A percentile compares a stretch with the other conserved stretches of the same genome.
Conservation (phyloP, 2,888 invertebrate genomes). For the Hylaea fasciaria region DNA sequence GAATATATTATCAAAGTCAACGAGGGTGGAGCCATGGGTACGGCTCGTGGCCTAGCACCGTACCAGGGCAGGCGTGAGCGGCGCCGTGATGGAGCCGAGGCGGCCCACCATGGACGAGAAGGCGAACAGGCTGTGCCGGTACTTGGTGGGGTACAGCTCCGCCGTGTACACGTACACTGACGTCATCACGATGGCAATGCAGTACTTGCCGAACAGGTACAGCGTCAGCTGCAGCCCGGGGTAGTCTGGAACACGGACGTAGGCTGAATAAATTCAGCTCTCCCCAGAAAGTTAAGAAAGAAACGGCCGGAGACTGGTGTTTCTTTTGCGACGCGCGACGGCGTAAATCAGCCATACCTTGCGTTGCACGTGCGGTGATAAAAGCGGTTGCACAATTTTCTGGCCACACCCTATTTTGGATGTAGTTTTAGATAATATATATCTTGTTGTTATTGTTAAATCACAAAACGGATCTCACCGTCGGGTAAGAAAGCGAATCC, state of each 20-base stretch:
- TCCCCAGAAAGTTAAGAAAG: too few relatives aligned
- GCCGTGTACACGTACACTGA: constrained; percentile 88
- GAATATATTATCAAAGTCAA: too few relatives aligned
- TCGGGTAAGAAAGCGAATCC: constrained; percentile 85
- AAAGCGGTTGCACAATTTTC: too few relatives aligned
- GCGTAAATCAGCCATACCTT: too few relatives aligned
- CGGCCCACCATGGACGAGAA: constrained; percentile 88
- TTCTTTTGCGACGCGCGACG: too few relatives aligned
- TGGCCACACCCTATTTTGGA: too few relatives aligned
- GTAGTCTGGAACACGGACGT: constrained; percentile 50
- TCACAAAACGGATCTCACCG: constrained; percentile 60
- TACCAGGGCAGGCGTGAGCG: constrained; percentile 87
- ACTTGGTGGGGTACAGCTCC: constrained; percentile 88
- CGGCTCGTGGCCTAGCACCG: constrained; percentile 40
- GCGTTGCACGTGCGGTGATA: too few relatives aligned
- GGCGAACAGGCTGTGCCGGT: constrained; percentile 87
- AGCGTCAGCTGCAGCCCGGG: constrained; percentile 74
- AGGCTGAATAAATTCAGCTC: not conserved
- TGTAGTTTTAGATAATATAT: too few relatives aligned
- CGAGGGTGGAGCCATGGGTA: too few relatives aligned
- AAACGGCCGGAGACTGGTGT: too few relatives aligned
- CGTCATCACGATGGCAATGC: constrained; percentile 87
- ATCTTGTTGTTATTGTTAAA: too few relatives aligned
- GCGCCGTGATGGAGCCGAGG: constrained; percentile 87
- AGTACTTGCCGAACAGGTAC: constrained; percentile 87